phyloP scores from a whole-genome alignment of 2,113 vertebrate species.

The Salminus brasiliensis region DNA sequence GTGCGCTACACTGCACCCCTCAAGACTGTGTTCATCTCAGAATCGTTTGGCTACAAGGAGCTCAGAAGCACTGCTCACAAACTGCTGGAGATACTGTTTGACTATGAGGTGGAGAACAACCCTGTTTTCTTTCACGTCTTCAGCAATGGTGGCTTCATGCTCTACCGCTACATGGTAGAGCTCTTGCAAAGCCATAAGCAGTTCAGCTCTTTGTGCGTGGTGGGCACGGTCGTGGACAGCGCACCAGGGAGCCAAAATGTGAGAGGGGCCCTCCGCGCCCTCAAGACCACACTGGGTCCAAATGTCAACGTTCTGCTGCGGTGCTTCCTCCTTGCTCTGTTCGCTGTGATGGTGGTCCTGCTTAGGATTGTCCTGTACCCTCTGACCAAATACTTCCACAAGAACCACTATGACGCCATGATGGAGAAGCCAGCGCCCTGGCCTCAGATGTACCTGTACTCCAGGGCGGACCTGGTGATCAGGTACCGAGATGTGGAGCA shows the following conservation, averaged over 20 bases:
- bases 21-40: conserved; percentile 88
- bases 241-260: conserved; percentile 87
- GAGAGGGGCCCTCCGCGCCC: conserved; percentile 82
- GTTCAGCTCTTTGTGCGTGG: conserved; percentile 80
- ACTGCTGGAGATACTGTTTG: conserved; percentile 89
- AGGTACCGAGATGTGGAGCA: conserved; percentile 77
- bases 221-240: conserved; percentile 90
- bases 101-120: conserved; percentile 86
- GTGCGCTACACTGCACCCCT: conserved; percentile 90
- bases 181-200: conserved; percentile 76
- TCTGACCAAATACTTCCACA: conserved; percentile 84
- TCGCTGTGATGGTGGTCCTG: conserved; percentile 71
- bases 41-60: conserved; percentile 88
- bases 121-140: conserved; percentile 92
- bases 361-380: conserved; percentile 85
- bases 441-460: conserved; percentile 94
- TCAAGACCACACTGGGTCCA: conserved; percentile 76
- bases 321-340: conserved; percentile 77
- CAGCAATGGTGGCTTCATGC: conserved; percentile 93
- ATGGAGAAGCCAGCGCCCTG: conserved; percentile 79
- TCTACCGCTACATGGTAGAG: conserved; percentile 92
- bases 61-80: conserved; percentile 81
- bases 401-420: conserved; percentile 88
- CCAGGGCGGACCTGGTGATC: conserved; percentile 83
- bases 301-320: conserved; percentile 72